Evolutionary conservation across 2,113 vertebrate species (phyloP).

Genomic region (Ceuthmochares aereus): DNA sequence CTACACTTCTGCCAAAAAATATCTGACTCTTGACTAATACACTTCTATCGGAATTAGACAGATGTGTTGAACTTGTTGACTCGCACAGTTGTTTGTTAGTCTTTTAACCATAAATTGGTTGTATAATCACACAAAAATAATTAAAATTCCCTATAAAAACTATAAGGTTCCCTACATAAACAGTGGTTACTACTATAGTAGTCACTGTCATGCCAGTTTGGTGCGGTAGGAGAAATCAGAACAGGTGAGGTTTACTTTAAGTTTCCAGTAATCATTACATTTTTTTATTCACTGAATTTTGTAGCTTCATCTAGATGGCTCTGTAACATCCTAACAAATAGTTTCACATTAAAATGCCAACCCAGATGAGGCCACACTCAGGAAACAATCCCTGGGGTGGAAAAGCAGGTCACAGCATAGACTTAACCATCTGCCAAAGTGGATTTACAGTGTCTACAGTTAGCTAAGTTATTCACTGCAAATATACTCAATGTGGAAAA

Average conservation of each 20-base stretch:
- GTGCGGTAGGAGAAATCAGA: not conserved
- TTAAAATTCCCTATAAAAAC: not conserved
- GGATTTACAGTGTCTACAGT: slow-evolving; percentile 28
- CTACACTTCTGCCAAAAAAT: not conserved
- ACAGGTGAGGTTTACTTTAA: not conserved
- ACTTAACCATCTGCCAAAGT: slow-evolving; percentile 41
- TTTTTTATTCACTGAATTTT: not conserved
- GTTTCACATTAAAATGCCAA: slow-evolving; percentile 7
- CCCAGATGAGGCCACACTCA: not conserved
- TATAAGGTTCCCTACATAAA: not conserved
- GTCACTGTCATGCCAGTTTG: not conserved
- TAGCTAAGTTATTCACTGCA: slow-evolving; percentile 43
- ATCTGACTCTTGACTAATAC: not conserved
- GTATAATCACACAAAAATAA: not conserved
- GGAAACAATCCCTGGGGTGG: slow-evolving; percentile 18
- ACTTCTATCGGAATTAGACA: not conserved
- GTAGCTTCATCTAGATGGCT: not conserved
- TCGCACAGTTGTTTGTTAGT: not conserved
- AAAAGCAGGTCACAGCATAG: slow-evolving; percentile 12
- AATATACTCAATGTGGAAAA: slow-evolving; percentile 2
- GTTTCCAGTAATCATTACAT: not conserved
- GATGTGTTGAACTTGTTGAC: not conserved
- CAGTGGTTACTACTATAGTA: not conserved
- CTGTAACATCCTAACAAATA: not conserved
- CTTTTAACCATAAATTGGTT: not conserved